phyloP scores from a whole-genome alignment of 2,888 invertebrate species.

The Cryptus viduatorius region DNA sequence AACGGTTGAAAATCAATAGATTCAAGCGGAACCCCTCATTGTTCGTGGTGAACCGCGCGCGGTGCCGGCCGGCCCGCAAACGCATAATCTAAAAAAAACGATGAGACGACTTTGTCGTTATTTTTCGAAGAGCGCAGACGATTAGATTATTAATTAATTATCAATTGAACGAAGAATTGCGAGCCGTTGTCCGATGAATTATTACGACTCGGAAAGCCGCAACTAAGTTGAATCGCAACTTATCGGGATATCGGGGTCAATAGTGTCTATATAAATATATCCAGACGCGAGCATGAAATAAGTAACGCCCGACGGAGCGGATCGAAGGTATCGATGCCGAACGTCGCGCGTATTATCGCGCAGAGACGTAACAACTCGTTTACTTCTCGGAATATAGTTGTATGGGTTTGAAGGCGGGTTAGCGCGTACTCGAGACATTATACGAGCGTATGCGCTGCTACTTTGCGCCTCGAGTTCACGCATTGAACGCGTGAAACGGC shows the following conservation, averaged over 20 bases:
- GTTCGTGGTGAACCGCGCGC: constrained; percentile 6
- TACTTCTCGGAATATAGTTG: neutral
- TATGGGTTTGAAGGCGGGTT: neutral
- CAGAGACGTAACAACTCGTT: constrained; percentile 21
- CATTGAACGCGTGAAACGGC: constrained; percentile 49
- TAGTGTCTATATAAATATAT: neutral
- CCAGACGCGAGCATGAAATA: neutral
- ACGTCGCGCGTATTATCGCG: neutral
- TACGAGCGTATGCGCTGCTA: constrained; percentile 28
- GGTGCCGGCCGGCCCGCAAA: constrained; percentile 39
- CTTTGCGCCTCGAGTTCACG: constrained; percentile 48
- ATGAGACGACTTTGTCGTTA: neutral
- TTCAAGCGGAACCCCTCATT: constrained; percentile 61
- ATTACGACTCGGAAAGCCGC: constrained; percentile 32
- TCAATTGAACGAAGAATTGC: too few species aligned
- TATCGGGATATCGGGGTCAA: constrained; percentile 63
- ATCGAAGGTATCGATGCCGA: constrained; percentile 9
- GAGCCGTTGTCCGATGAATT: neutral
- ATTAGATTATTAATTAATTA: too few species aligned
- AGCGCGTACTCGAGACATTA: constrained; percentile 22
- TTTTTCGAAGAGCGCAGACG: too few species aligned
- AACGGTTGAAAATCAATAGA: constrained; percentile 67
- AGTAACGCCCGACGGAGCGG: neutral
- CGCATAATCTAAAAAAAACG: neutral
- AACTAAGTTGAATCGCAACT: neutral